Percentiles rank a stretch among this genome's conserved stretches.
Evolutionary conservation across 2,113 vertebrate species (phyloP).

Genomic region (Hippocampus comes): DNA sequence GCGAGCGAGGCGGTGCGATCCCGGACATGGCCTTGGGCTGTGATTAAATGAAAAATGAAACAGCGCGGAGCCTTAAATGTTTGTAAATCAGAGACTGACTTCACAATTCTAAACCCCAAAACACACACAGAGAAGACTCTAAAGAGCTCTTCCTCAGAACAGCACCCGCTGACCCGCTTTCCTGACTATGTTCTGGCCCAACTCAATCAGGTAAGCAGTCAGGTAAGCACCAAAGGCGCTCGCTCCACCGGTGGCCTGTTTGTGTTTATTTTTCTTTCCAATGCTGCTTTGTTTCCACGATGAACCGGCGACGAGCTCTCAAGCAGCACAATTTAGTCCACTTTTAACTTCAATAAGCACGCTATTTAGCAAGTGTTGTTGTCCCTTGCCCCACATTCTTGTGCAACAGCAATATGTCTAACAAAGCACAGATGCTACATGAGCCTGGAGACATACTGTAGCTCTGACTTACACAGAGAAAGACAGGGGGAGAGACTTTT

Average conservation of each 20-base stretch:
- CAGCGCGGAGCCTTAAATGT: conserved; percentile 61
- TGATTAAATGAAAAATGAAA: conserved; percentile 72
- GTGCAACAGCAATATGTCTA: conserved; percentile 66
- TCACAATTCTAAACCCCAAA: conserved; percentile 59
- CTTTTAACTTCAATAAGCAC: conserved; percentile 66
- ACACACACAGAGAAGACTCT: conserved; percentile 59
- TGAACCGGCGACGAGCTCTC: conserved; percentile 44
- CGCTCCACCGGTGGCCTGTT: conserved; percentile 24
- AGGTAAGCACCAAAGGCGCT: conserved; percentile 44
- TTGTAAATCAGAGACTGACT: conserved; percentile 67
- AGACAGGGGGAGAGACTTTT: conserved; percentile 30
- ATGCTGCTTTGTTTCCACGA: conserved; percentile 48
- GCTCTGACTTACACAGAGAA: conserved; percentile 48
- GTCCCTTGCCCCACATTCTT: conserved; percentile 60
- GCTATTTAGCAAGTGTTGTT: conserved; percentile 64
- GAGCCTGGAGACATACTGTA: conserved; percentile 56
- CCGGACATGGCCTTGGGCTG: conserved; percentile 66
- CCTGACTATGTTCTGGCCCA: conserved; percentile 37
- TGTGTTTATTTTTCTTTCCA: conserved; percentile 48
- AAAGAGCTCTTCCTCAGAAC: conserved; percentile 56
- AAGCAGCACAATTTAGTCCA: conserved; percentile 48
- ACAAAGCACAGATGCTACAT: conserved; percentile 68
- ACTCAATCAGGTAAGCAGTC: conserved; percentile 19
- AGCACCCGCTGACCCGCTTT: conserved; percentile 61
- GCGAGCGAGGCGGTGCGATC: conserved; percentile 53